These are phyloP conservation scores for Pantherophis alleghaniensis DNA, from an alignment of 2,797 vertebrate species.

Conservation along the genomic window DNA sequence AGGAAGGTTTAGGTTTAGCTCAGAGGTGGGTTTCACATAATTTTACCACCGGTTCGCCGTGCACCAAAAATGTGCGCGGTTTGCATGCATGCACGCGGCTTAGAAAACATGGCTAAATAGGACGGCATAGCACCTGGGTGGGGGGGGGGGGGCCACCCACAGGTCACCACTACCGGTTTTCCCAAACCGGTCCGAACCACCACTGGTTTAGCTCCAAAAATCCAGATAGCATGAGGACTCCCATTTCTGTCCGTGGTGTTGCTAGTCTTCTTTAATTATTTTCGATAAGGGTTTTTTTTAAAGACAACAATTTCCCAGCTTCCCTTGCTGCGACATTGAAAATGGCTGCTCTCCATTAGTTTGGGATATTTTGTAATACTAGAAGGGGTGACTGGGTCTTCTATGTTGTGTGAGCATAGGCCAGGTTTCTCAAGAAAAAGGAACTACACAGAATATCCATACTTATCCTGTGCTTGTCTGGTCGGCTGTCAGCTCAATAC, in stretches of 20 bases:
- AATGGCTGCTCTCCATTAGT: neutral
- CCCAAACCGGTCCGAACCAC: too few relatives aligned
- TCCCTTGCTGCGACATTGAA: neutral
- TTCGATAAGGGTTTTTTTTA: neutral
- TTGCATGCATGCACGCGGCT: too few relatives aligned
- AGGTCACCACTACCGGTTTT: too few relatives aligned
- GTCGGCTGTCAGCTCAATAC: neutral
- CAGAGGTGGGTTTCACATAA: neutral
- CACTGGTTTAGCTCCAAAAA: neutral
- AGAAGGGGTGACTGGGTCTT: neutral
- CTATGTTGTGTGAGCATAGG: neutral
- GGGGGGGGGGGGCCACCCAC: too few relatives aligned
- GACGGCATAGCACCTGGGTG: too few relatives aligned
- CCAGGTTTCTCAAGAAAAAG: neutral
- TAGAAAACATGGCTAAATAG: too few relatives aligned
- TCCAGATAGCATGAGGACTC: neutral
- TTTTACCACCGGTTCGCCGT: too few relatives aligned
- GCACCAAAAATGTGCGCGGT: too few relatives aligned
- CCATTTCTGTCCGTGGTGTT: neutral
- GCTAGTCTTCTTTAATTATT: neutral
- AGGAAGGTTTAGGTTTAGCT: neutral
- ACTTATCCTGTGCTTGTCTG: neutral
- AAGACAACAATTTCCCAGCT: neutral
- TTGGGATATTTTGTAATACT: neutral
- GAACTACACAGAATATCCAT: neutral